phyloP scores from a whole-genome alignment of 2,888 invertebrate species.

The Aethes cnicana region DNA sequence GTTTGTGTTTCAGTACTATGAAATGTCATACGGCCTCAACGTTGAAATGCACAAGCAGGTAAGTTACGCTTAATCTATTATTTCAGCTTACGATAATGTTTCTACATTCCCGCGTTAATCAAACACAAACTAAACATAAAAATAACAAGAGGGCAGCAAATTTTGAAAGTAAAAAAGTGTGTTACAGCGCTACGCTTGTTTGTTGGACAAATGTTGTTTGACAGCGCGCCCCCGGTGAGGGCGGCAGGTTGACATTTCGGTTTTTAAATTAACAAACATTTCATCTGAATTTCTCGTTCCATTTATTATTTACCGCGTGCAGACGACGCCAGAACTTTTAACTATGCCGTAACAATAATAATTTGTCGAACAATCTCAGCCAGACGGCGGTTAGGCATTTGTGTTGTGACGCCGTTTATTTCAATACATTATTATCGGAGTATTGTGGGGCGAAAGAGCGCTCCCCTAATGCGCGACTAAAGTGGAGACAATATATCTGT shows the following conservation, averaged over 20 bases:
- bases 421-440: constrained; percentile 63
- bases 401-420: constrained; percentile 67
- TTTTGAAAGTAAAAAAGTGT: constrained; percentile 66
- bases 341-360: constrained; percentile 36
- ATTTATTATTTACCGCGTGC: constrained; percentile 39
- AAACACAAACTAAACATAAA: constrained; percentile 17
- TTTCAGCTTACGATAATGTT: constrained; percentile 37
- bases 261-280: constrained; percentile 58
- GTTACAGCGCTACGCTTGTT: constrained; percentile 68
- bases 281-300: constrained; percentile 43
- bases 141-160: constrained; percentile 34
- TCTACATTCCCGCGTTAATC: constrained; percentile 48
- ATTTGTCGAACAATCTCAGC: constrained; percentile 43
- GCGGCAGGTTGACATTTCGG: constrained; percentile 51
- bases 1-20: constrained; percentile 95
- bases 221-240: constrained; percentile 50
- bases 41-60: constrained; percentile 99
- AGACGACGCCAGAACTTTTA: constrained; percentile 3
- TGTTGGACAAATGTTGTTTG: constrained; percentile 75
- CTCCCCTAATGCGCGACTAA: constrained; percentile 63
- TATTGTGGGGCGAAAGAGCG: constrained; percentile 54
- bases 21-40: constrained; percentile 98
- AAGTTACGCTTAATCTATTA: constrained; percentile 55
- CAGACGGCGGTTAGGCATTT: constrained; percentile 41
- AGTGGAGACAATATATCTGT: constrained; percentile 67